Base-by-base conservation (phyloP, 2,888 invertebrate genomes). In the Elmis aenea region DNA sequence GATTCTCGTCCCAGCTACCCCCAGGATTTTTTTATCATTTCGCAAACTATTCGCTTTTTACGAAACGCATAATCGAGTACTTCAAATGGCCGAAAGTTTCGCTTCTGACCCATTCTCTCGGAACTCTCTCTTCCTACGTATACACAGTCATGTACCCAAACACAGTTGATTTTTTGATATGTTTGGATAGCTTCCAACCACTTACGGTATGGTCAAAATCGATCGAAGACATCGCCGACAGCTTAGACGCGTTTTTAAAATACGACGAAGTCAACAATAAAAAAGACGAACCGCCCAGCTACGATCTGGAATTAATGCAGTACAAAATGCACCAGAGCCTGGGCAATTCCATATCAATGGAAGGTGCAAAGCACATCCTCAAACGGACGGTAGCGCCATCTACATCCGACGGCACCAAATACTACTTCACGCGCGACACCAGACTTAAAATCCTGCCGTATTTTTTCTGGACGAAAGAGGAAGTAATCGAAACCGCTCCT, bases 11-110 rank as follows among this genome's bases (percentile, higher is more conserved):
- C 0, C 79, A 78, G 71, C 61, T 79, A 30, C 83, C 84, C 1
- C 59, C 67, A 33, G 84, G 85, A 11, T 59, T 70, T 15, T 61
- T 62, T 11, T 77, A 78, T 45, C 62, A 70, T 45, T 62, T 65
- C n/a, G 50, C 66, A 2, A 64, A 67, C 27, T 67, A 67, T 41
- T 47, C 73, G 21, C 64, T 61, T 50, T 33, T 74, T 14, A 59
- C 85, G 8, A 64, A 75, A 18, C 67, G 73, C 26, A 49, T 84
- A 26, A 73, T 76, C 52, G 71, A 77, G 9, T 71, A 81, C 53
- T 81, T 78, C 50, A 73, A 77, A 46, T 85, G 84, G 84, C 70
- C 77, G 5, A 79, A 78, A 62, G 67, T 84, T 1, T 79, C 82
- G 2, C 57, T 85, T 22, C 50, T 86, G 32, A 75, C 74, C 1